Base-by-base conservation (phyloP, 2,797 vertebrate species). In the Smutsia temminckii region DNA sequence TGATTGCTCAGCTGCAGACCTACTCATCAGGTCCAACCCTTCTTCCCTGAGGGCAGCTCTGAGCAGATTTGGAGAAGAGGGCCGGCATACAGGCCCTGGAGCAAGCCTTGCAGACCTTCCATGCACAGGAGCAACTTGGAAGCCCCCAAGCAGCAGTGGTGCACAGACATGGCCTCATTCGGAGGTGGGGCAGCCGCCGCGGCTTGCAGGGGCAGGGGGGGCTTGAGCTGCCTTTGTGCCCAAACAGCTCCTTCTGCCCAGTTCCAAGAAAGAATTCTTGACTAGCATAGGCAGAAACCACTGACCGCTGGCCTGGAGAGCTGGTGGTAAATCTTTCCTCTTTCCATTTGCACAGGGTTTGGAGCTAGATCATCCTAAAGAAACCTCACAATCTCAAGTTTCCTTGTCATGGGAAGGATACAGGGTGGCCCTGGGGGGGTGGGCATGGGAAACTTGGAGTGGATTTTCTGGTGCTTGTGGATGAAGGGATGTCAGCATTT, bases 371-470 rank as follows among this genome's bases (percentile, higher is more conserved):
- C 66, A 5, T 63, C 27, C 12, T 8, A 49, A 69, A 95, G 72
- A 95, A 91, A 85, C 79, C 80, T 85, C 85, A 71, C 13, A 42
- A 66, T 80, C 95, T 95, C 95, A 69, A n/a, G 37, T 92, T 90
- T 42, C 85, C 2, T 27, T 77, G 57, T n/a, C 57, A 55, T 25
- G 84, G 69, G 84, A 95, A 93, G 57, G 74, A 66, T 40, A 37
- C 69, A 59, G 89, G 79, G 69, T 78, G 86, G 85, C 59, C 69
- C 57, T 32, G 37, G 66, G 40, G 51, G 40, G 51, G 23, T 29
- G 68, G 57, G 46, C 29, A 7, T 81, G 59, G 83, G 81, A 92
- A 94, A 72, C 32, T 59, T 4, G 20, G 85, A 55, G 75, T 40
- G 11, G 18, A 18, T 88, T 72, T 91, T 46, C 85, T 86, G n/a